Evolutionary conservation across 2,888 invertebrate species (phyloP), one percentile per base, ranked within the genome.

Genomic region (Nephrotoma appendiculata): DNA sequence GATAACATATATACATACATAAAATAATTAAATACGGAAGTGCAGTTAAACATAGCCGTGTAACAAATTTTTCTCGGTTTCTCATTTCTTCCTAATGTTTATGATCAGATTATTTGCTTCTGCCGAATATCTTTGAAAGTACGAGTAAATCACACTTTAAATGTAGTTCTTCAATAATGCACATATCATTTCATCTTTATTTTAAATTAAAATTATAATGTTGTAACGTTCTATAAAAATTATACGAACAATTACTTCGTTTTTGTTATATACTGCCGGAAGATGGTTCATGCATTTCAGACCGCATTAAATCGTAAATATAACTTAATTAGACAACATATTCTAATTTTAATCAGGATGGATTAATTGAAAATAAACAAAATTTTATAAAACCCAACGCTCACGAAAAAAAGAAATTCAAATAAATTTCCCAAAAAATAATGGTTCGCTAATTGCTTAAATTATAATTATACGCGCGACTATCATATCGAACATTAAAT

Each of bases 81-180:
- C 31, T 31, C 31, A 31, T 31, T 31, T 31, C 31, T 31, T 31
- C 31, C 31, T 31, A 31, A 31, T 31, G 3, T 52, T 71, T 86
- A n/a, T 83, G 83, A 15, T 71, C 31, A 42, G n/a, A 57, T 31
- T 83, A 85, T 87, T 87, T 86, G 86, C 83, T 85, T 45, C 31
- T 31, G 31, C 2, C 31, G 31, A 31, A 31, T 31, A 31, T 31
- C 31, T 31, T 31, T 31, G 31, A 31, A 2, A 31, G 31, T 19
- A 1, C 19, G 19, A 19, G 19, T 31, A 31, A 31, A 2, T 31
- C 31, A 2, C 31, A 19, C 19, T 19, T 19, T 19, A 19, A 19
- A 1, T 19, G 19, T 1, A 1, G 0, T 19, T 19, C 19, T 19
- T 19, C 19, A 19, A 19, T 19, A 19, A 19, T 19, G 19, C 19